Conservation (phyloP, 2,888 invertebrate species). For the Argynnis bischoffii region DNA sequence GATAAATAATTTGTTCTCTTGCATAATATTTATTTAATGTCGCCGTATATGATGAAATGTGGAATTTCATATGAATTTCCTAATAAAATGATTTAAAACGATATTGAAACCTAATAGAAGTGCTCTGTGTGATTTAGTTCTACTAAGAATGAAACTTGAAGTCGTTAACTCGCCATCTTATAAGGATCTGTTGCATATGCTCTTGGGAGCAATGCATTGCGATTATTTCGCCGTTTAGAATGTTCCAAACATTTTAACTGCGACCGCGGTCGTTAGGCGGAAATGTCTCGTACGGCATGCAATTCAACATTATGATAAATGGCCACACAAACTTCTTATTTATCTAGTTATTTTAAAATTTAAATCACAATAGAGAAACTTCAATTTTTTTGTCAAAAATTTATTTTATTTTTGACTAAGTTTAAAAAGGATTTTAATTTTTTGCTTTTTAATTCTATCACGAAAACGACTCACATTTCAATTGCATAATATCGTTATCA, state of each 20-base stretch:
- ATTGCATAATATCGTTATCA: too few species aligned
- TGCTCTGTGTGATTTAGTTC: neutral
- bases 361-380: neutral
- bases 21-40: too few species aligned
- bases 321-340: constrained; percentile 28
- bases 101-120: too few species aligned
- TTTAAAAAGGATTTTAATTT: too few species aligned
- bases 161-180: constrained; percentile 42
- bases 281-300: constrained; percentile 51
- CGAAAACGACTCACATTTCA: too few species aligned
- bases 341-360: constrained; percentile 12
- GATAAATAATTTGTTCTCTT: too few species aligned
- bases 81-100: too few species aligned
- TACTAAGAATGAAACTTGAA: constrained; percentile 34
- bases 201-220: constrained; percentile 58
- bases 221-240: constrained; percentile 70
- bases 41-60: too few species aligned
- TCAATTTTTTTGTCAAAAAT: neutral
- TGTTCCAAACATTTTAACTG: constrained; percentile 56
- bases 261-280: constrained; percentile 61
- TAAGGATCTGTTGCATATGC: constrained; percentile 48
- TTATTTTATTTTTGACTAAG: too few species aligned
- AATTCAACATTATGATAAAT: constrained; percentile 37
- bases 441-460: too few species aligned
- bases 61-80: too few species aligned